Conservation (phyloP, 2,888 invertebrate genomes). For the Pinctada fucata region DNA sequence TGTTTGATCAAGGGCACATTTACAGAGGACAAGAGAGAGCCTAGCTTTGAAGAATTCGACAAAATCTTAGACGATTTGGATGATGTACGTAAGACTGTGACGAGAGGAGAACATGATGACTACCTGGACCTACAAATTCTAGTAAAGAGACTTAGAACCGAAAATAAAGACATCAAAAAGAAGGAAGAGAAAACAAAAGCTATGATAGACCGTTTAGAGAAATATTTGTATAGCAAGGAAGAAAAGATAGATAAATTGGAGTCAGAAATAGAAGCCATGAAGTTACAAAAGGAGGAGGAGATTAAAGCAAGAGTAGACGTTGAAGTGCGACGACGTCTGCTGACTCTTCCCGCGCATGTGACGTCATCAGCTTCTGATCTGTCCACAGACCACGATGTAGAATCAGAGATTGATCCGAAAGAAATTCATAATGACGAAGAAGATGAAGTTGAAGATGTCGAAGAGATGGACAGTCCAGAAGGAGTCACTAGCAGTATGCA, state of each 20-base stretch:
- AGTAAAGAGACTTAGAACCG: conserved; percentile 6
- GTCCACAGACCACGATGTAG: conserved; percentile 28
- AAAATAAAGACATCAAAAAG: conserved; percentile 5
- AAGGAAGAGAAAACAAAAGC: conserved; percentile 1
- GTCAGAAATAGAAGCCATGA: conserved; percentile 5
- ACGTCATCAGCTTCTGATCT: background rate
- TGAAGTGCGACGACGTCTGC: conserved; percentile 12
- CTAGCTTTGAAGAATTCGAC: conserved; percentile 18
- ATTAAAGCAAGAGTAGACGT: conserved; percentile 7
- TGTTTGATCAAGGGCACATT: background rate
- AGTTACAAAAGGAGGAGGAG: conserved; percentile 9
- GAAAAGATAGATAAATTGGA: conserved; percentile 9
- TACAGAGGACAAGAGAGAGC: conserved; percentile 10
- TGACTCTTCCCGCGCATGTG: background rate
- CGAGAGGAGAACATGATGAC: background rate
- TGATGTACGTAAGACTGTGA: conserved; percentile 2
- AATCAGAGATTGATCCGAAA: conserved; percentile 31
- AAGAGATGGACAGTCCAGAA: background rate
- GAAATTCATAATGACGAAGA: conserved; percentile 5
- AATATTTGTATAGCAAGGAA: background rate
- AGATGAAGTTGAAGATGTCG: conserved; percentile 7
- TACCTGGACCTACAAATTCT: conserved; percentile 1
- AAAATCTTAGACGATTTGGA: conserved; percentile 18
- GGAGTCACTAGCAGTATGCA: background rate
- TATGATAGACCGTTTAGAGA: background rate